Base-by-base conservation (phyloP, 2,888 invertebrate species). In the Heteromyza rotundicornis region DNA sequence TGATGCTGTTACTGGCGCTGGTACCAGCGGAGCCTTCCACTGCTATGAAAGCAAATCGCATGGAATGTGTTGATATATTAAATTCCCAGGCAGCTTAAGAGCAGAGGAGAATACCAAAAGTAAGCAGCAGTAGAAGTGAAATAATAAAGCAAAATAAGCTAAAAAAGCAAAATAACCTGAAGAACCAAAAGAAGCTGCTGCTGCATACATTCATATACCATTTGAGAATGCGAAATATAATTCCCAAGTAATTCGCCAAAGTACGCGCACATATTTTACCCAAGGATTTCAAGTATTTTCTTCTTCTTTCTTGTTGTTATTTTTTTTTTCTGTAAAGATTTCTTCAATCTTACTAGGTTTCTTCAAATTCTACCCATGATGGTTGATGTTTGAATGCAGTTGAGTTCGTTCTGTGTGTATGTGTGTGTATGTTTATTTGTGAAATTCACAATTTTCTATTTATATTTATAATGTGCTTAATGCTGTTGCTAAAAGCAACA, bases 71-170 rank as follows among this genome's bases (percentile, higher is more conserved):
- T 40, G 40, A 40, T 40, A 40, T 75, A 76, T 76, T 73, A 74
- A 74, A 74, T 76, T 74, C 75, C 71, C 70, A 76, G 73, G 72
- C 68, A 74, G 69, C 75, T 75, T 70, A 75, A 75, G 68, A 72
- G 72, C 22, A 40, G 22, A 23, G 40, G 20, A 23, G 23, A 44
- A 22, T 56, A 16, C n/a, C n/a, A n/a, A n/a, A 56, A 57, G 14
- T 22, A 47, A 44, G 22, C 22, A 24, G 24, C 24, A 64, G 17
- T 16, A 40, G 40, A 50, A 59, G 53, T 59, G 64, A 64, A 66
- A 67, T 67, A 67, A 67, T 58, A 64, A 67, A n/a, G n/a, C n/a
- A n/a, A n/a, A n/a, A n/a, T n/a, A n/a, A n/a, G 60, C 64, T 67
- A 66, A 63, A 63, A 63, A 60, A 58, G 59, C 56, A 27, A 17